Evolutionary conservation across 2,888 invertebrate species (phyloP).

Genomic region (Adela reaumurella): DNA sequence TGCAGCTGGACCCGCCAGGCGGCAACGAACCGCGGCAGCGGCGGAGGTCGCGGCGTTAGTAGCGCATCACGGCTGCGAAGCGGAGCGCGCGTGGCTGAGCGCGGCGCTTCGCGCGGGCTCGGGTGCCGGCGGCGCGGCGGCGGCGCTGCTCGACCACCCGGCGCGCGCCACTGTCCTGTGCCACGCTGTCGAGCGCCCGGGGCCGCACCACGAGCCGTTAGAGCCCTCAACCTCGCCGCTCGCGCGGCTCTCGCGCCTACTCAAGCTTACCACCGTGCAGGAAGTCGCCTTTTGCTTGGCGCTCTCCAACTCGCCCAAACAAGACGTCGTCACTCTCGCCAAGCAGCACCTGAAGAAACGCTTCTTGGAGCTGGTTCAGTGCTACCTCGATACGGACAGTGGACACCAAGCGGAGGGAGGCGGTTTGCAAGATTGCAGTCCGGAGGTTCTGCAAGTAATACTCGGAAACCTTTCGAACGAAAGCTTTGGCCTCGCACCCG

Average conservation of each 20-base stretch:
- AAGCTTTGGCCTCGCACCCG: constrained; percentile 63
- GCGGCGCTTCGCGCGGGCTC: constrained; percentile 60
- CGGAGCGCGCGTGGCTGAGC: constrained; percentile 57
- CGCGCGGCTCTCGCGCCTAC: constrained; percentile 77
- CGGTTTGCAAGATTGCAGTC: constrained; percentile 85
- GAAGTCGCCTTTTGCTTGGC: constrained; percentile 89
- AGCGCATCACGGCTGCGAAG: constrained; percentile 23
- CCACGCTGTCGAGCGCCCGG: constrained; percentile 79
- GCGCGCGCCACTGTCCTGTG: constrained; percentile 85
- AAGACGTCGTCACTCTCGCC: constrained; percentile 71
- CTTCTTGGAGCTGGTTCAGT: constrained; percentile 80
- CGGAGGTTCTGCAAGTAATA: constrained; percentile 84
- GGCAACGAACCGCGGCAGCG: constrained; percentile 72
- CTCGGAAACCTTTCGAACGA: constrained; percentile 62
- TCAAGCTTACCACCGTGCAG: constrained; percentile 83
- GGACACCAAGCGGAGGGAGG: constrained; percentile 69
- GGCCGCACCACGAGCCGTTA: constrained; percentile 26
- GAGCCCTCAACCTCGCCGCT: constrained; percentile 74
- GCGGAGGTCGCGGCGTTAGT: constrained; percentile 61
- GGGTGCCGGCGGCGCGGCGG: constrained; percentile 77
- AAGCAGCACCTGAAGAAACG: constrained; percentile 76
- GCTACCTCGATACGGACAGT: constrained; percentile 74
- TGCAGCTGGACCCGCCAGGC: constrained; percentile 61
- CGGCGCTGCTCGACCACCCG: constrained; percentile 76
- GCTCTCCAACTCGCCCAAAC: constrained; percentile 73